Percentiles rank a stretch among this genome's conserved stretches.
These are phyloP conservation scores for Mimumesa dahlbomi DNA, from an alignment of 2,888 invertebrate genomes.

Conservation along the genomic window DNA sequence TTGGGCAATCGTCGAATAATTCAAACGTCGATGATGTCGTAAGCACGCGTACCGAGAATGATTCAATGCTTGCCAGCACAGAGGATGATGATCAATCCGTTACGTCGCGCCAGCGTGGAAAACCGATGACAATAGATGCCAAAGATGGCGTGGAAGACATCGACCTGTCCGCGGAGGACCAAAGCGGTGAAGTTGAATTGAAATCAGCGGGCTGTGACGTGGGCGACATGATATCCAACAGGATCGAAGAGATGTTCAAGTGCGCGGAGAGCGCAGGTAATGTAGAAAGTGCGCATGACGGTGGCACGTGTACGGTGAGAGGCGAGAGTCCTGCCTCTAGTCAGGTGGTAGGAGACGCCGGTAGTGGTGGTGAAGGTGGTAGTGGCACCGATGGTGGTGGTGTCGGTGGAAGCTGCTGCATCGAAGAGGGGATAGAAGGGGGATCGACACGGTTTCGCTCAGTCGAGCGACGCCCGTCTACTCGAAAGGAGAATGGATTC, in stretches of 20 bases:
- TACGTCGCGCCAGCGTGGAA: conserved; percentile 13
- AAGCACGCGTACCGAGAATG: conserved; percentile 13
- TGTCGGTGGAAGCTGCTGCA: conserved; percentile 30
- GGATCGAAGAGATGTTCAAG: conserved; percentile 70
- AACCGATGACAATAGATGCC: background rate
- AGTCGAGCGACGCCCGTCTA: conserved; percentile 79
- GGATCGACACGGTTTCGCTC: conserved; percentile 77
- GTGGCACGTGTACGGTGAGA: conserved; percentile 56
- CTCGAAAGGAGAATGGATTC: conserved; percentile 76
- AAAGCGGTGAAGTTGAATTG: conserved; percentile 24
- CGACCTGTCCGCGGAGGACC: conserved; percentile 27
- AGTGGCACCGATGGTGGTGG: conserved; percentile 67
- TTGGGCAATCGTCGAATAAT: conserved; percentile 28
- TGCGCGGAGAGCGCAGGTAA: conserved; percentile 63
- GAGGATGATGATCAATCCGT: conserved; percentile 33
- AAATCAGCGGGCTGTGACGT: conserved; percentile 49
- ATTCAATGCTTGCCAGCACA: conserved; percentile 12
- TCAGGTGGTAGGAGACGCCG: conserved; percentile 53
- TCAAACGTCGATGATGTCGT: conserved; percentile 7
- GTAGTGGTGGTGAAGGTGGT: conserved; percentile 62
- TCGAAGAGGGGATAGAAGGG: conserved; percentile 62
- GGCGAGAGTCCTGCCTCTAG: conserved; percentile 54
- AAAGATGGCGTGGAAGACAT: conserved; percentile 44
- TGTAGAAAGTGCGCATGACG: conserved; percentile 81
- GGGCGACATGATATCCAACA: conserved; percentile 67